A percentile compares a stretch with the other conserved stretches of the same genome.
Conservation (phyloP, 2,888 invertebrate species). For the Polyploca ridens region DNA sequence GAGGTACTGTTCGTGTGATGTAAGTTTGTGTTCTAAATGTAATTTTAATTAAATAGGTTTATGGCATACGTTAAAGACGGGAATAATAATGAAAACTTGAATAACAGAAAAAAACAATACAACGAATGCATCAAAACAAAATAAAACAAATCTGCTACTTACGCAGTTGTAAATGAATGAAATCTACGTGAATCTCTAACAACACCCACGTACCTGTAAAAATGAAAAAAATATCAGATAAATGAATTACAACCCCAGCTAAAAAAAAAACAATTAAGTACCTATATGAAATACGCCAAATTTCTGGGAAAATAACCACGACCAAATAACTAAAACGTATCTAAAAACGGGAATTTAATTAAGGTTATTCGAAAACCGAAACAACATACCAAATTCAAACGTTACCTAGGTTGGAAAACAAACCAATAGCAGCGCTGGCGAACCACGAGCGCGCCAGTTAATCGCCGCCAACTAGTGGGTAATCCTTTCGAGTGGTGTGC, state of each 20-base stretch:
- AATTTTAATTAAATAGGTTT: conserved; percentile 19
- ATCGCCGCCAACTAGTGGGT: conserved; percentile 77
- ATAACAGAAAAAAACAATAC: conserved; percentile 15
- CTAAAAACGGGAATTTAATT: conserved; percentile 39
- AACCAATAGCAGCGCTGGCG: conserved; percentile 63
- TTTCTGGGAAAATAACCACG: background rate
- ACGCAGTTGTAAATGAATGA: conserved; percentile 67
- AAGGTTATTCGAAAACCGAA: conserved; percentile 50
- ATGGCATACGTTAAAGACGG: conserved; percentile 12
- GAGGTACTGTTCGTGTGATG: conserved; percentile 18
- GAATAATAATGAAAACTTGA: conserved; percentile 17
- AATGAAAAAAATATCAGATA: conserved; percentile 30
- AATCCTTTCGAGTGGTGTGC: conserved; percentile 79
- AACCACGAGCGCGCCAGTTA: conserved; percentile 72
- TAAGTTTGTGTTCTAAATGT: background rate
- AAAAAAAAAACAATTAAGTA: too few species aligned
- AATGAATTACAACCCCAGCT: background rate
- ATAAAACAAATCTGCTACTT: conserved; percentile 71
- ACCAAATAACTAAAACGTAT: conserved; percentile 18
- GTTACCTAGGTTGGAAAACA: conserved; percentile 62
- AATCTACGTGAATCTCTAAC: conserved; percentile 70
- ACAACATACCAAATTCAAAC: conserved; percentile 59
- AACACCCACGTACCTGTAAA: conserved; percentile 78
- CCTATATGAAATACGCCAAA: too few species aligned
- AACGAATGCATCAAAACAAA: conserved; percentile 42